Conservation (phyloP, 2,113 vertebrate genomes). For the Ageneiosus marmoratus region DNA sequence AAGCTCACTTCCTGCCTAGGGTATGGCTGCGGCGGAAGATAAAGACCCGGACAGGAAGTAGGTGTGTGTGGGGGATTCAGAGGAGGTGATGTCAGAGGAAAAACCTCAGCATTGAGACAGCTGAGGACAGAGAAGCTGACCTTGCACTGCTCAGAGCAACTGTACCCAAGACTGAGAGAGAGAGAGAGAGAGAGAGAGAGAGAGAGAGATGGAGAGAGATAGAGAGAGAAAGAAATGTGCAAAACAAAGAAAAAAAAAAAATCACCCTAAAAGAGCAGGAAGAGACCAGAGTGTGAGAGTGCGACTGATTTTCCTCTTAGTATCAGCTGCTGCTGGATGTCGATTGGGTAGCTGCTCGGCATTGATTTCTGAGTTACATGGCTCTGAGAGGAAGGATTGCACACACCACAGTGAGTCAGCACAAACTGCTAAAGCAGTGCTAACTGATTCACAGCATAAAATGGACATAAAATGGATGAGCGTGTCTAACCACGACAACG, state of each 20-base stretch:
- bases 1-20: constrained; percentile 19
- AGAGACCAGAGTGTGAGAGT: neutral
- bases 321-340: constrained; percentile 11
- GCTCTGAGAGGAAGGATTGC: neutral
- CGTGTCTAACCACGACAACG: neutral
- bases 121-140: neutral
- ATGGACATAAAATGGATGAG: neutral
- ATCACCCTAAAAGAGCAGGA: neutral
- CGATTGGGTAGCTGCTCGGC: neutral
- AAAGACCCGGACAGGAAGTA: constrained; percentile 31
- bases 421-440: neutral
- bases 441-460: neutral
- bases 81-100: constrained; percentile 42
- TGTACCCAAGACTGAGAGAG: neutral
- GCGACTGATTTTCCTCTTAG: constrained; percentile 3
- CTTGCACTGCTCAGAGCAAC: neutral
- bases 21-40: constrained; percentile 32
- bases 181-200: neutral
- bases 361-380: constrained; percentile 10
- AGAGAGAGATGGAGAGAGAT: neutral
- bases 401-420: constrained; percentile 33
- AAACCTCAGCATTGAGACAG: constrained; percentile 8
- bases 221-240: neutral
- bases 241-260: neutral
- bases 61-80: neutral